phyloP scores from a whole-genome alignment of 2,888 invertebrate genomes.

The Hypolimnas misippus region DNA sequence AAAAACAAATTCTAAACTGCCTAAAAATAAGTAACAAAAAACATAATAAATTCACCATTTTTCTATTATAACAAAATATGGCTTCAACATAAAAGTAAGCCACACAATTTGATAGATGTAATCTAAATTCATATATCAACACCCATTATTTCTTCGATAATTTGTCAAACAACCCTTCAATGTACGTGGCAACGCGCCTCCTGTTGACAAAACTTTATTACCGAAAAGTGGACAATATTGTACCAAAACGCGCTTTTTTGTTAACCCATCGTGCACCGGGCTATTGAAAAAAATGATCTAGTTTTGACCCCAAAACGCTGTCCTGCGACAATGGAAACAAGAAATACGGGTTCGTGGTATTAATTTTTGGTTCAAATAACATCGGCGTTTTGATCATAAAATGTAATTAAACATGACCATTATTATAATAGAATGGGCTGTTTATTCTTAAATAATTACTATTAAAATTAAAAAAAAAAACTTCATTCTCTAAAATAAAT shows the following conservation, averaged over 20 bases:
- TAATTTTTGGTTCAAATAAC: constrained; percentile 34
- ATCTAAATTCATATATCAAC: constrained; percentile 62
- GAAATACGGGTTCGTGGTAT: constrained; percentile 65
- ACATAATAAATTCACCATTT: constrained; percentile 4
- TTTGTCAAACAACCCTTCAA: constrained; percentile 78
- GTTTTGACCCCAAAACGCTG: constrained; percentile 74
- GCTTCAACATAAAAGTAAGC: constrained; percentile 23
- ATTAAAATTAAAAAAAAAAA: too few relatives aligned
- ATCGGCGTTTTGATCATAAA: constrained; percentile 29
- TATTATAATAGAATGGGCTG: constrained; percentile 15
- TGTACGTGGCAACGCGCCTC: constrained; percentile 61
- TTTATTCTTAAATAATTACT: not conserved
- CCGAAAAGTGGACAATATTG: constrained; percentile 82
- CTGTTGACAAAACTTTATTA: constrained; percentile 83
- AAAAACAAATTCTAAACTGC: not conserved
- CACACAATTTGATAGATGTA: constrained; percentile 55
- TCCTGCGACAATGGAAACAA: constrained; percentile 68
- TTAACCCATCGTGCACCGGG: constrained; percentile 64
- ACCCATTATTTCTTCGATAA: constrained; percentile 65
- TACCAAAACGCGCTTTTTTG: constrained; percentile 71
- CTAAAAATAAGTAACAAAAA: not conserved
- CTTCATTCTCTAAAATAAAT: too few relatives aligned
- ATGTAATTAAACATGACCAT: constrained; percentile 26
- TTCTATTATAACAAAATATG: constrained; percentile 20
- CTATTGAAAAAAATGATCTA: constrained; percentile 69